These are phyloP conservation scores for Acleris emargana DNA, from an alignment of 2,888 invertebrate genomes.

Conservation along the genomic window DNA sequence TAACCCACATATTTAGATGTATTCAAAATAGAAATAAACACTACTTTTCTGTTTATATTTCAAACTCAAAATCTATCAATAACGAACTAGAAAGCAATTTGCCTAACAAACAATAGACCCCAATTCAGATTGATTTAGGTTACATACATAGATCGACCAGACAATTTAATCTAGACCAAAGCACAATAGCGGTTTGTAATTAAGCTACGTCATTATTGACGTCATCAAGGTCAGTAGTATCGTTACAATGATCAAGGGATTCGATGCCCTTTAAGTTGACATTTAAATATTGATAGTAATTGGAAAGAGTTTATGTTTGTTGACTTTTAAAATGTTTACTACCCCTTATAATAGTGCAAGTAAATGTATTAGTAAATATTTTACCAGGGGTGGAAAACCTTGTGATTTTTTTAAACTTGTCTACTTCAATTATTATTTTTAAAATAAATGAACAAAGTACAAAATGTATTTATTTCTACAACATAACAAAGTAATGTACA, in stretches of 20 bases:
- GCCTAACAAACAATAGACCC: not conserved
- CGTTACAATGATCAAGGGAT: not conserved
- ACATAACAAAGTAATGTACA: not conserved
- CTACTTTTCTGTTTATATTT: too few relatives aligned
- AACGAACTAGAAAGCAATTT: too few relatives aligned
- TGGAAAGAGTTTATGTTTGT: not conserved
- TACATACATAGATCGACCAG: not conserved
- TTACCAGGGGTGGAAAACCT: too few relatives aligned
- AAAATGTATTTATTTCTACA: too few relatives aligned
- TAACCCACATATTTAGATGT: too few relatives aligned
- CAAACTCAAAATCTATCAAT: too few relatives aligned
- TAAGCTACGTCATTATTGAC: not conserved
- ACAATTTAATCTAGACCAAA: not conserved
- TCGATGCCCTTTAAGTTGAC: too few relatives aligned
- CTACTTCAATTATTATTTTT: too few relatives aligned
- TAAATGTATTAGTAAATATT: too few relatives aligned
- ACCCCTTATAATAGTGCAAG: not conserved
- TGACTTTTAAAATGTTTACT: not conserved
- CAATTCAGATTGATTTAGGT: not conserved
- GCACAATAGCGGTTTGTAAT: constrained; percentile 4
- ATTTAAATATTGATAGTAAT: not conserved
- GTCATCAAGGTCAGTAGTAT: constrained; percentile 8
- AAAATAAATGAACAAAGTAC: too few relatives aligned
- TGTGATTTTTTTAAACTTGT: too few relatives aligned
- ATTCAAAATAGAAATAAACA: too few relatives aligned